Conservation (phyloP, 92 coral and sea anemone species). For the Palythoa caribaeorum region DNA sequence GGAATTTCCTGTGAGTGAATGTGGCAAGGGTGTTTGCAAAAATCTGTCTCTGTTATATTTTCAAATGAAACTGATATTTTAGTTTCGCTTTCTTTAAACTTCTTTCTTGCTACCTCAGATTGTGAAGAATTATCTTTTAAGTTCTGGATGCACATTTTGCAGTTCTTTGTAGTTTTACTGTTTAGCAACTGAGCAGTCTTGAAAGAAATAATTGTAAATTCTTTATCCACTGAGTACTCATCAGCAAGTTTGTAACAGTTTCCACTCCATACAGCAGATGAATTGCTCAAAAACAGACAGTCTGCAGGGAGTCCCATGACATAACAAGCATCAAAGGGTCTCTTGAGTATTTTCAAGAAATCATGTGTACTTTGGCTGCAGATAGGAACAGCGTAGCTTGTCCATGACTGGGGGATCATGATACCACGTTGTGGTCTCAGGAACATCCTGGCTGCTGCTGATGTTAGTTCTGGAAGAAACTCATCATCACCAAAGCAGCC, state of each 20-base stretch:
- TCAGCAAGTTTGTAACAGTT: conserved; percentile 30
- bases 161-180: background rate
- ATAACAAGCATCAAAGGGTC: conserved; percentile 60
- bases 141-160: background rate
- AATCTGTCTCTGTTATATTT: background rate
- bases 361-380: conserved; percentile 43
- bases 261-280: conserved; percentile 53
- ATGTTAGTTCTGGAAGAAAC: conserved; percentile 67
- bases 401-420: conserved; percentile 65
- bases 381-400: conserved; percentile 62
- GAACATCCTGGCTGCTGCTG: conserved; percentile 48
- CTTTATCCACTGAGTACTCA: conserved; percentile 28
- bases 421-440: conserved; percentile 41
- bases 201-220: conserved; percentile 17
- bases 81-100: background rate
- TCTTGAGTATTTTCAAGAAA: conserved; percentile 35
- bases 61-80: background rate
- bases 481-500: conserved; percentile 76
- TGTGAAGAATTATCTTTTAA: background rate
- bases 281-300: conserved; percentile 43
- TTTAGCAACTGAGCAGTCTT: background rate
- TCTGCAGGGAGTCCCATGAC: conserved; percentile 66
- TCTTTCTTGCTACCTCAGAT: background rate
- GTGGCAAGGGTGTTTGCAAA: conserved; percentile 17
- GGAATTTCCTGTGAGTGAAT: background rate